These are phyloP conservation scores for Labeo rohita DNA, from an alignment of 2,113 vertebrate genomes.

Conservation along the genomic window DNA sequence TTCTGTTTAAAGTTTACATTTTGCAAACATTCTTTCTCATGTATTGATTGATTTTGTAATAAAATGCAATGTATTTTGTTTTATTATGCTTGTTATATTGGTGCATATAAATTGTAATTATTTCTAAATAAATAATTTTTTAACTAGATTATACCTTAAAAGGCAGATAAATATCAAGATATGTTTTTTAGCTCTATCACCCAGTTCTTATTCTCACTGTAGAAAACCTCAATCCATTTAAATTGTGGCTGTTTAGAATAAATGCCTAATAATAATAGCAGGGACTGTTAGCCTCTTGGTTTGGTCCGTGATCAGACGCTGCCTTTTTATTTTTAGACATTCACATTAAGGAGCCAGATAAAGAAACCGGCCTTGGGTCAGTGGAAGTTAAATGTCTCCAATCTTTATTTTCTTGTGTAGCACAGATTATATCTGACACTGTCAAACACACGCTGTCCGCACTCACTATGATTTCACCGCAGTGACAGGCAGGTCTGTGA, in stretches of 20 bases:
- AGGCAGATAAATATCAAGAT: neutral
- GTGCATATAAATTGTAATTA: neutral
- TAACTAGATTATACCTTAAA: neutral
- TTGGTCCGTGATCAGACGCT: neutral
- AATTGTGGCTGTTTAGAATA: neutral
- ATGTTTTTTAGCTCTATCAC: neutral
- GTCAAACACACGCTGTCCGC: neutral
- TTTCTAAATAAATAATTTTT: no score
- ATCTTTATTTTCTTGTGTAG: constrained; percentile 55
- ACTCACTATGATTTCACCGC: constrained; percentile 22
- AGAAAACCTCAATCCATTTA: neutral
- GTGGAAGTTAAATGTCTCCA: neutral
- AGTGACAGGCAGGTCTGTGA: constrained; percentile 39
- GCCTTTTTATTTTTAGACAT: constrained; percentile 34
- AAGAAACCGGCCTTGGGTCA: constrained; percentile 26
- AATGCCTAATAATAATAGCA: neutral
- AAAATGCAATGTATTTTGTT: neutral
- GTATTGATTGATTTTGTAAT: neutral
- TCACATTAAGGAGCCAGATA: neutral
- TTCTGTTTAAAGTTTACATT: neutral
- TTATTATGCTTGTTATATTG: constrained; percentile 55
- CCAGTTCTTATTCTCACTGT: neutral
- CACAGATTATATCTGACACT: constrained; percentile 21
- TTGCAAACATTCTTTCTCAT: neutral
- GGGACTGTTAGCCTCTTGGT: neutral